Evolutionary conservation across 1,140 invertebrate species (phyloP), one percentile per base, ranked within the genome.

Genomic region (Lepidurus arcticus): DNA sequence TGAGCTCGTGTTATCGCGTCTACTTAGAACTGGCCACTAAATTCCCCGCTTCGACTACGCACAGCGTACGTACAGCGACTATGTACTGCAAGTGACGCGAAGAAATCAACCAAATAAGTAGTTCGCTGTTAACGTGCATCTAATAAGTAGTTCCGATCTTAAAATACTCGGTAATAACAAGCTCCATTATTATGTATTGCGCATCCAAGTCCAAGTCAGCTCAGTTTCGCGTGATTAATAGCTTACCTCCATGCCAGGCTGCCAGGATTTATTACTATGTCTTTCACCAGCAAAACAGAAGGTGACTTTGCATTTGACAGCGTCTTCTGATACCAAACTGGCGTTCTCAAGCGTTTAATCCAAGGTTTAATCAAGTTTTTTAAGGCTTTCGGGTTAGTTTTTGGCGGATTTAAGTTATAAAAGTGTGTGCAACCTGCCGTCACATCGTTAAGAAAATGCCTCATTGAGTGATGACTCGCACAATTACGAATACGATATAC

Each of bases 41-140:
- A 43, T 42, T 75, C 34, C 34, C 34, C 34, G 3, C 34, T 34
- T 34, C 34, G 34, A 34, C 34, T 34, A 34, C 34, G 34, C 34
- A 34, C 34, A 34, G 34, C 34, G 34, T 34, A 34, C 34, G 34
- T 34, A 34, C 2, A 34, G 34, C 34, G 34, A 34, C 34, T 34
- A 34, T 34, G 34, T 34, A 34, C 34, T 34, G 34, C 34, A 34
- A 34, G 34, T 2, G 34, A 34, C 34, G 34, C 3, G 34, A 34
- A 34, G 42, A 75, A 75, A 73, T 73, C 74, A 34, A 24, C 42
- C 42, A 75, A 75, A 34, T 7, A 75, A 75, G 74, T 75, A 75
- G 74, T 4, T 75, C 74, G 24, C 34, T 34, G 2, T 34, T 34
- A 34, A 34, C 2, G 34, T 34, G 34, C 34, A 34, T 34, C 34